phyloP scores from a whole-genome alignment of 2,888 invertebrate genomes.

The Zygaena filipendulae region DNA sequence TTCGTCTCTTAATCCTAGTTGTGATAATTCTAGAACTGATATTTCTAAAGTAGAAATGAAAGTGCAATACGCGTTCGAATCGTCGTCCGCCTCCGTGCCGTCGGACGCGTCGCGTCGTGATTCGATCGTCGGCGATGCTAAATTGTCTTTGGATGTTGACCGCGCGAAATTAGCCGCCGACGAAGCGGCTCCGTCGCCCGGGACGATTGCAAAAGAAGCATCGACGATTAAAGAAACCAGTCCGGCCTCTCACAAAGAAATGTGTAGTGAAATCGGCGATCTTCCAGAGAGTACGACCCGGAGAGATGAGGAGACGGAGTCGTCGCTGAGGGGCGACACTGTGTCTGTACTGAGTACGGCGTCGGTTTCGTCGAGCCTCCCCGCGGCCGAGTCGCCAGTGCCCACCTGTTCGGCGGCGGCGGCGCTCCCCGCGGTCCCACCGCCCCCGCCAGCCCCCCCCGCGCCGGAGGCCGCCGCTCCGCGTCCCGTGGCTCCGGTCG shows the following conservation, averaged over 20 bases:
- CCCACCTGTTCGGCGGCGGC: slow-evolving; percentile 8
- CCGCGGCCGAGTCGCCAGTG: slow-evolving; percentile 9
- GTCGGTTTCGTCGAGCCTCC: slow-evolving; percentile 7
- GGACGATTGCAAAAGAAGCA: slow-evolving; percentile 29
- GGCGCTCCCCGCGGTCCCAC: slow-evolving; percentile 9
- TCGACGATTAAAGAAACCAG: slow-evolving; percentile 34
- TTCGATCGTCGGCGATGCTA: slow-evolving; percentile 20
- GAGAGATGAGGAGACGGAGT: slow-evolving; percentile 11
- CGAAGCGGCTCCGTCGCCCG: slow-evolving; percentile 27
- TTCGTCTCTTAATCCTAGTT: slow-evolving; percentile 19
- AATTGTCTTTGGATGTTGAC: too few species aligned
- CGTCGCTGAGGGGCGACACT: slow-evolving; percentile 52
- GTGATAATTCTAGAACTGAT: slow-evolving; percentile 23
- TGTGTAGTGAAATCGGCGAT: slow-evolving; percentile 28
- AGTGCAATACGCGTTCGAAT: slow-evolving; percentile 18
- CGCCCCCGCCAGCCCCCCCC: slow-evolving; percentile 10
- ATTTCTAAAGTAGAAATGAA: slow-evolving; percentile 23
- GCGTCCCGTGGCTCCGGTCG: slow-evolving; percentile 54
- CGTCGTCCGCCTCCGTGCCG: slow-evolving; percentile 13
- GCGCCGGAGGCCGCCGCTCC: slow-evolving; percentile 10
- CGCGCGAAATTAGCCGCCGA: too few species aligned
- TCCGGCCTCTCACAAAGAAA: slow-evolving; percentile 32
- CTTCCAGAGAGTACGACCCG: slow-evolving; percentile 24
- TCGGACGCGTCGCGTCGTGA: slow-evolving; percentile 25
- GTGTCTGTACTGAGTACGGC: slow-evolving; percentile 1